Conservation (phyloP, 2,888 invertebrate genomes). For the Petrolisthes manimaculis region DNA sequence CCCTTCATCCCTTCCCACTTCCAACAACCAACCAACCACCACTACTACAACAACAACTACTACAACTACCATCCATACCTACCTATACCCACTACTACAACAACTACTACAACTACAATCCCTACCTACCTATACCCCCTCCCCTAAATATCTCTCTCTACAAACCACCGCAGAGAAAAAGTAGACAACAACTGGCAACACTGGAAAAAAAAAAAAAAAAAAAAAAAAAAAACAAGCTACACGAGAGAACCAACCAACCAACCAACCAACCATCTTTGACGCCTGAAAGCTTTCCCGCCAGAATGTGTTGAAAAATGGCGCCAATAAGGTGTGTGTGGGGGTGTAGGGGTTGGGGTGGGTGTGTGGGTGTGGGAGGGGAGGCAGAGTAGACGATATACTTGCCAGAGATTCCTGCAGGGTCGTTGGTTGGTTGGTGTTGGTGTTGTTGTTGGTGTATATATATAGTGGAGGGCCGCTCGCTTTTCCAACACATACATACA, state of each 20-base stretch:
- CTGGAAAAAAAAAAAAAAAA: constrained; percentile 17
- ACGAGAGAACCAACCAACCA: not conserved
- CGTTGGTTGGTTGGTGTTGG: not conserved
- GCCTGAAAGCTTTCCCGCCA: constrained; percentile 29
- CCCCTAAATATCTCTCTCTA: too few relatives aligned
- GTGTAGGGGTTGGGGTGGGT: not conserved
- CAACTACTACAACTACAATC: not conserved
- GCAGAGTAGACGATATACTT: not conserved
- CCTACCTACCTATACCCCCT: too few relatives aligned
- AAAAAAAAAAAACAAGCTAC: constrained; percentile 18
- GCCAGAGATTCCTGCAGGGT: constrained; percentile 7
- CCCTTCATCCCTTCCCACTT: not conserved
- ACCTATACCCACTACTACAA: not conserved
- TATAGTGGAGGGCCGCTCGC: too few relatives aligned
- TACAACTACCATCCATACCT: constrained; percentile 6
- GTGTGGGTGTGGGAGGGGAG: not conserved
- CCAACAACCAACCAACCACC: not conserved
- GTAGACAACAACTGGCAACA: not conserved
- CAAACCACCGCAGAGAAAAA: too few relatives aligned
- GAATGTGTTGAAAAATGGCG: constrained; percentile 38
- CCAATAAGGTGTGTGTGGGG: constrained; percentile 24
- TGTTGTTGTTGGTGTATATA: not conserved
- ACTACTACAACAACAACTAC: too few relatives aligned
- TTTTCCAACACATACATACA: too few relatives aligned
- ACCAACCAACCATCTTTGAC: constrained; percentile 38